Percentiles rank a stretch among this genome's conserved stretches.
These are phyloP conservation scores for Smittia aterrima DNA, from an alignment of 2,888 invertebrate species.

Conservation along the genomic window DNA sequence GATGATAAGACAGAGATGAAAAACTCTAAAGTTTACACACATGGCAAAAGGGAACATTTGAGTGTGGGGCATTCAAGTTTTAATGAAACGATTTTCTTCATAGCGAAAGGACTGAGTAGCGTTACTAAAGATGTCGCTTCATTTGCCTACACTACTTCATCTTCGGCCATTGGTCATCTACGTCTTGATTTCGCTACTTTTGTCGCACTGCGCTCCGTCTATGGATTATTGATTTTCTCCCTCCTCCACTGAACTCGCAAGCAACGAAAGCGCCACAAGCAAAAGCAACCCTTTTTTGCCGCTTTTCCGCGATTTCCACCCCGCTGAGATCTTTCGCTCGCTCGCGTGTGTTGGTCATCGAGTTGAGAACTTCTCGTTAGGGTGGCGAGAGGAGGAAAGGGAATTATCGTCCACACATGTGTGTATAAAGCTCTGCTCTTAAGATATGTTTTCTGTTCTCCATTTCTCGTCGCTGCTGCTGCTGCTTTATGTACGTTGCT, in stretches of 20 bases:
- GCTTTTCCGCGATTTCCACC: conserved; percentile 9
- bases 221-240: conserved; percentile 41
- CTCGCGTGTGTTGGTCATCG: conserved; percentile 38
- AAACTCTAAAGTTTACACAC: conserved; percentile 3
- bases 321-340: conserved; percentile 11
- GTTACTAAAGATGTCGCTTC: neutral
- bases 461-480: neutral
- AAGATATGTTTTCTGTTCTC: neutral
- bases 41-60: conserved; percentile 26
- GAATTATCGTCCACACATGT: conserved; percentile 3
- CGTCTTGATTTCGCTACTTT: conserved; percentile 3
- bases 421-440: conserved; percentile 7
- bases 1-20: conserved; percentile 38
- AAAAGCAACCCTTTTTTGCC: conserved; percentile 25
- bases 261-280: neutral
- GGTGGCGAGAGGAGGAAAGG: neutral
- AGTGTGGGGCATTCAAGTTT: neutral
- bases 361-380: neutral
- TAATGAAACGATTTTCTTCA: conserved; percentile 19
- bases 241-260: neutral
- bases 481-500: neutral
- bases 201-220: conserved; percentile 37
- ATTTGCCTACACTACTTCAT: neutral
- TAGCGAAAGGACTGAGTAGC: neutral
- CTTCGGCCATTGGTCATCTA: neutral